A percentile compares a stretch with the other conserved stretches of the same genome.
Evolutionary conservation across 2,113 vertebrate genomes (phyloP).

Genomic region (Channa maculata): DNA sequence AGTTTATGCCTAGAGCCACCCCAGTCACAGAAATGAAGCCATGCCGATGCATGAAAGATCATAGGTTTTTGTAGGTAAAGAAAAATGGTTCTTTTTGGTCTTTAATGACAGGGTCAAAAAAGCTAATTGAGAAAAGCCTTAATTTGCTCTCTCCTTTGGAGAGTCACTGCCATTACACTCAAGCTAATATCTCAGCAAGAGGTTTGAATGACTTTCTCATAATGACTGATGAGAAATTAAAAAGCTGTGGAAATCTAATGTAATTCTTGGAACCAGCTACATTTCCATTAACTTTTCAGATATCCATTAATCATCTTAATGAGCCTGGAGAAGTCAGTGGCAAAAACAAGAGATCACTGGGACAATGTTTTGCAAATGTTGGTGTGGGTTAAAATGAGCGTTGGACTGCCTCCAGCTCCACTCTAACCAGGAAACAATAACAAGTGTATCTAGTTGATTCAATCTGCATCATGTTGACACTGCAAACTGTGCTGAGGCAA

Average conservation of each 20-base stretch:
- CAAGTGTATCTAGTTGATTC: slow-evolving; percentile 40
- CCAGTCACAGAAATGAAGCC: slow-evolving; percentile 33
- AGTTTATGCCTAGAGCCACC: slow-evolving; percentile 8
- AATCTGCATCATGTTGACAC: slow-evolving; percentile 53
- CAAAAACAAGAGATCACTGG: slow-evolving; percentile 38
- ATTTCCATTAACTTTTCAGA: slow-evolving; percentile 57
- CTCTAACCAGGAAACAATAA: slow-evolving; percentile 50
- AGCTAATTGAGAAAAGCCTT: slow-evolving; percentile 33
- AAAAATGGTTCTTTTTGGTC: neutral
- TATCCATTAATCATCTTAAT: slow-evolving; percentile 66
- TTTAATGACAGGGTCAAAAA: neutral
- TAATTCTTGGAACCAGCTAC: slow-evolving; percentile 51
- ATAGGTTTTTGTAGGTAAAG: slow-evolving; percentile 21
- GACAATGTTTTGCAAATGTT: slow-evolving; percentile 48
- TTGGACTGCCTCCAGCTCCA: slow-evolving; percentile 45
- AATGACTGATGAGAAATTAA: slow-evolving; percentile 53
- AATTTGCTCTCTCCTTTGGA: slow-evolving; percentile 29
- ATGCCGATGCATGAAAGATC: slow-evolving; percentile 33
- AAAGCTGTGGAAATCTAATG: slow-evolving; percentile 46
- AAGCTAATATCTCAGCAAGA: slow-evolving; percentile 27
- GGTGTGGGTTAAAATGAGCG: slow-evolving; percentile 45
- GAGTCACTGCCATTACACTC: slow-evolving; percentile 24
- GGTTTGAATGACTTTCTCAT: slow-evolving; percentile 29
- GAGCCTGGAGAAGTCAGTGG: slow-evolving; percentile 39
- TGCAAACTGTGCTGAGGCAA: slow-evolving; percentile 29